These are phyloP conservation scores for Poecilia picta DNA, from an alignment of 2,797 vertebrate species.

Conservation along the genomic window DNA sequence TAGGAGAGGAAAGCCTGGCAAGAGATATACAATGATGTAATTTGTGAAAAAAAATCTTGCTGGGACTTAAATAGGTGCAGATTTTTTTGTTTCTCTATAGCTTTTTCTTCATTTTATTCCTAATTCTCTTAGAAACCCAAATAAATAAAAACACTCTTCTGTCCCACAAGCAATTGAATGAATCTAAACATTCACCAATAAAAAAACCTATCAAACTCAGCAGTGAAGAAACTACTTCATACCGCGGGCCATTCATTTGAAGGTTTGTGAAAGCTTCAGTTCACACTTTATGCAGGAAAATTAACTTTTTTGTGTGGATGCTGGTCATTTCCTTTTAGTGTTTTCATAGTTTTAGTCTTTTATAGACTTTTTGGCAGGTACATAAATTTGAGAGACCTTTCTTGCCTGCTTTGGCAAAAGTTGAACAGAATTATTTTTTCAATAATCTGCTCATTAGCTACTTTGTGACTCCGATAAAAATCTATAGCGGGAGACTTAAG, in stretches of 20 bases:
- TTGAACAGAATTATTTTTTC: not conserved
- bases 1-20: constrained; percentile 81
- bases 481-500: not conserved
- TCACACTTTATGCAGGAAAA: not conserved
- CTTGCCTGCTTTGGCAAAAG: not conserved
- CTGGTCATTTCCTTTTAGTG: not conserved
- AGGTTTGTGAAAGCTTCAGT: not conserved
- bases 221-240: not conserved
- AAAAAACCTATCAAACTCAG: not conserved
- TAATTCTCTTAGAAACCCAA: too few relatives aligned
- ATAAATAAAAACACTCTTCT: not conserved
- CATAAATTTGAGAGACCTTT: not conserved
- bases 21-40: constrained; percentile 66
- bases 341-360: not conserved
- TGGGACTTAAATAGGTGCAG: constrained; percentile 23
- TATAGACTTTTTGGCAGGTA: not conserved
- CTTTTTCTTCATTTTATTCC: not conserved
- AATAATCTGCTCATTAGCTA: not conserved
- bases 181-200: not conserved
- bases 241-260: not conserved
- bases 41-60: constrained; percentile 56
- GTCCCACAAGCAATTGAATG: not conserved
- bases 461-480: not conserved
- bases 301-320: not conserved
- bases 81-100: not conserved